These are phyloP conservation scores for Cinclus cinclus DNA, from an alignment of 2,113 vertebrate genomes.

Conservation along the genomic window DNA sequence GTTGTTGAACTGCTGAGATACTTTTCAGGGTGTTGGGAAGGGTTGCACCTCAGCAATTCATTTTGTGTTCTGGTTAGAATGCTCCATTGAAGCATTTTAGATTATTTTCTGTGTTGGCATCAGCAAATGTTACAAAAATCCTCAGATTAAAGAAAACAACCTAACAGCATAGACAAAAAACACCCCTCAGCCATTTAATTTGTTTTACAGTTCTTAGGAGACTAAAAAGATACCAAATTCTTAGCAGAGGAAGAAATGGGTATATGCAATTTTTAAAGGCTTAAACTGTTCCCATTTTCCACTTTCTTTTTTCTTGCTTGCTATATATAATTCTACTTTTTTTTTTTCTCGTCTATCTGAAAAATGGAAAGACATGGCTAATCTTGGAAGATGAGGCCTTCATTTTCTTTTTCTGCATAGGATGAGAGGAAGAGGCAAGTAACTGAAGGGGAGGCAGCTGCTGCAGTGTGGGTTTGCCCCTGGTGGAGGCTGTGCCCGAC, in stretches of 20 bases:
- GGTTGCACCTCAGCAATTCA: background rate
- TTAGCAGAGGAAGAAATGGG: background rate
- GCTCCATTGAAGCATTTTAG: background rate
- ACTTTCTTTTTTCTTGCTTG: background rate
- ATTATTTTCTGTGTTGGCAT: background rate
- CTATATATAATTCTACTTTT: background rate
- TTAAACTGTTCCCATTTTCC: background rate
- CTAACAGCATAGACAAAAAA: background rate
- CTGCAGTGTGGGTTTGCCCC: background rate
- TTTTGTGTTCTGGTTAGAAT: background rate
- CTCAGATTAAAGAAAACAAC: background rate
- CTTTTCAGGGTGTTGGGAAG: background rate
- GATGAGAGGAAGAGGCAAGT: background rate
- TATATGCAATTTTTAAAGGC: background rate
- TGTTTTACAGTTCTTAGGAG: background rate
- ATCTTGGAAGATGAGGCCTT: background rate
- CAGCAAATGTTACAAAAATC: background rate
- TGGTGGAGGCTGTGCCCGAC: background rate
- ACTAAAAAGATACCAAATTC: background rate
- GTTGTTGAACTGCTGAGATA: background rate
- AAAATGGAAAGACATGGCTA: background rate
- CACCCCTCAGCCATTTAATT: background rate
- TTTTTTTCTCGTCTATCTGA: background rate
- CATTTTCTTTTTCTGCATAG: background rate
- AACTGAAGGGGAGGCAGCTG: background rate